Conservation (phyloP, 2,797 vertebrate species). For the Microtus obscurus region DNA sequence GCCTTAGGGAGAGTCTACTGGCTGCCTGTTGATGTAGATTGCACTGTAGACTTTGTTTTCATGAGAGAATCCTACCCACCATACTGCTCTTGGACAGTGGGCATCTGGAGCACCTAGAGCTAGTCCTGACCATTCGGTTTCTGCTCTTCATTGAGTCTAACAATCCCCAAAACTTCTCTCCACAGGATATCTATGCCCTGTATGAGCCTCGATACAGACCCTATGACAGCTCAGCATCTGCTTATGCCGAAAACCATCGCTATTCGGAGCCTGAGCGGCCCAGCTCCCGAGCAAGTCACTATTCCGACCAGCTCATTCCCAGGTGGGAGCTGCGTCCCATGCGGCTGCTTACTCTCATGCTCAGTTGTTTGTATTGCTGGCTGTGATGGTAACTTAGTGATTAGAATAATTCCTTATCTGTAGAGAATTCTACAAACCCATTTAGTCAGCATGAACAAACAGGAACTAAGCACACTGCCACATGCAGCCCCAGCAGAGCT, state of each 20-base stretch:
- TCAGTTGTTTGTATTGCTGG: no score
- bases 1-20: not conserved
- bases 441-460: not conserved
- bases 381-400: not conserved
- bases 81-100: not conserved
- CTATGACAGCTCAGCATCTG: constrained; percentile 87
- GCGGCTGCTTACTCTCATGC: not conserved
- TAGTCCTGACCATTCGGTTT: accelerated
- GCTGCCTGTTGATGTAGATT: no score
- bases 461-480: not conserved
- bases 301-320: constrained; percentile 94
- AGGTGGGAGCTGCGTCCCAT: constrained; percentile 86
- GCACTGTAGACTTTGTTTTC: not conserved
- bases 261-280: constrained; percentile 94
- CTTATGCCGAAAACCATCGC: constrained; percentile 90
- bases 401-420: not conserved
- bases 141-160: not conserved
- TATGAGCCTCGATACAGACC: constrained; percentile 92
- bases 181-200: constrained; percentile 91
- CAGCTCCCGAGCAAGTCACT: constrained; percentile 96
- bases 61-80: not conserved
- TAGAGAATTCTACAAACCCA: accelerated
- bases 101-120: accelerated
- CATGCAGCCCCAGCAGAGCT: accelerated
- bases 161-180: not conserved